Base-by-base conservation (phyloP, 2,113 vertebrate species). In the Elanoides forficatus region DNA sequence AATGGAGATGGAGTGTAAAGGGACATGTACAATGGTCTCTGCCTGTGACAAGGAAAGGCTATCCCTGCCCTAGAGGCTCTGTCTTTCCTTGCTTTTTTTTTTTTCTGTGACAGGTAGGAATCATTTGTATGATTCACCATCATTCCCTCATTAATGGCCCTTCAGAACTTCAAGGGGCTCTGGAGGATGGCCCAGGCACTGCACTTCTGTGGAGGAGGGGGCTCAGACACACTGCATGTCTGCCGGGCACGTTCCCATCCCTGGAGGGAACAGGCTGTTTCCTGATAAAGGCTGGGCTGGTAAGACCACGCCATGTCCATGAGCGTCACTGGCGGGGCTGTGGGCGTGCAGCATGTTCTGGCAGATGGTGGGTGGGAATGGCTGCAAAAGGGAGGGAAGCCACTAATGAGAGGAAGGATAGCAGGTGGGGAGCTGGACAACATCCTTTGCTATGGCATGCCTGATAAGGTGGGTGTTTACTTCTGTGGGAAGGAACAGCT, bases 391-490 rank as follows among this genome's bases (percentile, higher is more conserved):
- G 56, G 92, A 87, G 84, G 90, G 86, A 89, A 84, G n/a, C 71
- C 67, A 30, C 79, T 94, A 59, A 93, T 66, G 68, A 80, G 83
- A 93, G 90, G 92, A 96, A 95, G 93, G 81, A 88, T 79, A 86
- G 81, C 86, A 95, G 80, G 79, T 93, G 85, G 78, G 91, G 79
- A 94, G 27, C 81, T 84, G 79, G 91, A 75, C 88, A 95, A 78
- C 60, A 87, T 95, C 92, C 65, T 81, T 83, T 52, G 79, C 84
- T 23, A 25, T 87, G 88, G 89, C 68, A 60, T 48, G 84, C 32
- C 75, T 93, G 95, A 94, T 94, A 90, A 95, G 72, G 80, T 53
- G 80, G 82, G 88, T 88, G 94, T 95, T 96, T 92, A 88, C 86
- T 96, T 92, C 89, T 90, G 34, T 60, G 55, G 75, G 92, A 95